Percentiles rank a stretch among this genome's conserved stretches.
Evolutionary conservation across 2,113 vertebrate species (phyloP).

Genomic region (Mandrillus leucophaeus): DNA sequence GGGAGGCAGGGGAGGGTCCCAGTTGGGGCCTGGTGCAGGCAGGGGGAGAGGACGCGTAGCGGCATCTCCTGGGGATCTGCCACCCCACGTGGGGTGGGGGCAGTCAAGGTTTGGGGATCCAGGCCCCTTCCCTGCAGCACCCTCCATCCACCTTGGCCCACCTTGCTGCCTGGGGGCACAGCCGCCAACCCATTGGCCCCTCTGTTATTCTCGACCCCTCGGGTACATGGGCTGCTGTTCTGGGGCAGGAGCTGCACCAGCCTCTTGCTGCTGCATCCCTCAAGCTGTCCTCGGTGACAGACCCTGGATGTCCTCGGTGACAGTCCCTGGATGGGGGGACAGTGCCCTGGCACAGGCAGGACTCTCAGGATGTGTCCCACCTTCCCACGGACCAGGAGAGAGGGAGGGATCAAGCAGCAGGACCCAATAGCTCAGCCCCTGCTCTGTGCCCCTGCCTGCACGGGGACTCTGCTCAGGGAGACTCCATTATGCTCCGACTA

Average conservation of each 20-base stretch:
- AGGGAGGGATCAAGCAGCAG: background rate
- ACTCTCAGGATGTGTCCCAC: background rate
- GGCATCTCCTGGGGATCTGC: background rate
- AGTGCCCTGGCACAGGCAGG: background rate
- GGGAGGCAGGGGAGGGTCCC: too few species aligned
- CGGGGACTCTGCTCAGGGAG: background rate
- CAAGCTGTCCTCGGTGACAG: background rate
- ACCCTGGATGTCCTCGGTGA: background rate
- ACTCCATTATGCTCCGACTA: background rate
- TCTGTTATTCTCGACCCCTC: background rate
- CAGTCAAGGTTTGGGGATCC: background rate
- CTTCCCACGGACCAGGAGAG: background rate
- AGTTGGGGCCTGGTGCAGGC: background rate
- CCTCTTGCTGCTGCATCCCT: background rate
- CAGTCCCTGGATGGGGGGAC: background rate
- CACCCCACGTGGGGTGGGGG: too few species aligned
- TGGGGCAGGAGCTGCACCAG: background rate
- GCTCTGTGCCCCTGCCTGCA: background rate
- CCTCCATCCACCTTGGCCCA: background rate
- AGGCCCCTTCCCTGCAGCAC: background rate
- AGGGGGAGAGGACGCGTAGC: background rate
- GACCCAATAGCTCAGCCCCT: background rate
- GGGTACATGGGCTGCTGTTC: background rate
- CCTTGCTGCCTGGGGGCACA: too few species aligned
- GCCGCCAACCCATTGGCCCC: rapidly evolving